Percentiles rank a stretch among this genome's conserved stretches.
phyloP scores from a whole-genome alignment of 2,888 invertebrate genomes.

The Pomacea canaliculata region DNA sequence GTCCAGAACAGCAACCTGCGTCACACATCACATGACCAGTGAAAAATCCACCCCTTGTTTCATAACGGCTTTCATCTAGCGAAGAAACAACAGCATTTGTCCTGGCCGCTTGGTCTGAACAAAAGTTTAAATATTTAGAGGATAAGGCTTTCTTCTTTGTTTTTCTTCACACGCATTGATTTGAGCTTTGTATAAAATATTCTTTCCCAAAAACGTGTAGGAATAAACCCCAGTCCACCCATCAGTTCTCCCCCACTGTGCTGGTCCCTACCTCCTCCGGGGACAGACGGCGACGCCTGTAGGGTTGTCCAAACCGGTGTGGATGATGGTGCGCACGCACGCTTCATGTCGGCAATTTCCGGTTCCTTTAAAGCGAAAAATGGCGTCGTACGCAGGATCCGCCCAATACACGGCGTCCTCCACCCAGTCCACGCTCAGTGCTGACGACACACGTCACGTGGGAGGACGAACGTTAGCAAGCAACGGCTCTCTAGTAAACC shows the following conservation, averaged over 20 bases:
- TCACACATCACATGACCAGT: not conserved
- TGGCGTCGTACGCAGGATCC: slow-evolving; percentile 46
- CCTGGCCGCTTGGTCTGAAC: too few relatives aligned
- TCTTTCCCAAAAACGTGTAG: too few relatives aligned
- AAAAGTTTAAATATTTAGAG: too few relatives aligned
- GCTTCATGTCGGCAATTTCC: not conserved
- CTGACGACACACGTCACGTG: slow-evolving; percentile 23
- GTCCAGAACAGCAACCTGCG: slow-evolving; percentile 42
- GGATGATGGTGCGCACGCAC: slow-evolving; percentile 27
- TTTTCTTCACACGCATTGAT: too few relatives aligned
- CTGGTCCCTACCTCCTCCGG: slow-evolving; percentile 28
- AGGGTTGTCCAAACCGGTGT: slow-evolving; percentile 35
- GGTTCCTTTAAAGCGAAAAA: slow-evolving; percentile 25
- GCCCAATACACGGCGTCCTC: slow-evolving; percentile 44
- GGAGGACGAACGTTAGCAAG: not conserved
- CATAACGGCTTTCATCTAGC: too few relatives aligned
- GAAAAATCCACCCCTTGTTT: too few relatives aligned
- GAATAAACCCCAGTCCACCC: too few relatives aligned
- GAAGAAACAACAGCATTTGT: too few relatives aligned
- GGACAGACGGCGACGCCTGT: slow-evolving; percentile 38
- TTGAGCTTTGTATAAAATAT: too few relatives aligned
- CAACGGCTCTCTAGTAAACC: not conserved
- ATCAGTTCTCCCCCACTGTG: not conserved
- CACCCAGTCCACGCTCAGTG: slow-evolving; percentile 43
- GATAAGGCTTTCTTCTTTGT: too few relatives aligned